Conservation (phyloP, 2,888 invertebrate species). For the Pseudanteris insignis region DNA sequence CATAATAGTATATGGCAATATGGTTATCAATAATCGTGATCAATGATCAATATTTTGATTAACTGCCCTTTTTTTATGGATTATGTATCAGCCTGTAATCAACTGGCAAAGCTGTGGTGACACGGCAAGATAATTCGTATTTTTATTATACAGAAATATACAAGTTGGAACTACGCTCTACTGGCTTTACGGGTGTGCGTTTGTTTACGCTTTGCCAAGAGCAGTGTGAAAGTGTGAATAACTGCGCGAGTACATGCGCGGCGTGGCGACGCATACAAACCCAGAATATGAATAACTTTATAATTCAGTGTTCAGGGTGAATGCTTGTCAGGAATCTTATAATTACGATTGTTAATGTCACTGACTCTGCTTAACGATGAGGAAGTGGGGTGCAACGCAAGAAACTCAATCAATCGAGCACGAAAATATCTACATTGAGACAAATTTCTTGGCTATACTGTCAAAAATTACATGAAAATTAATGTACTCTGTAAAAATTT, state of each 20-base stretch:
- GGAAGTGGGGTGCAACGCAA: too few relatives aligned
- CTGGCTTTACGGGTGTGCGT: constrained; percentile 59
- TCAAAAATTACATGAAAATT: too few relatives aligned
- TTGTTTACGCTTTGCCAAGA: constrained; percentile 36
- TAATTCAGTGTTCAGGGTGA: constrained; percentile 62
- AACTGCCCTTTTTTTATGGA: background rate
- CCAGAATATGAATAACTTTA: constrained; percentile 41
- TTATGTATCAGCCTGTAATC: constrained; percentile 16
- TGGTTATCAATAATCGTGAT: too few relatives aligned
- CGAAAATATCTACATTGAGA: too few relatives aligned
- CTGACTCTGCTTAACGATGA: constrained; percentile 9
- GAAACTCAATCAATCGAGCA: too few relatives aligned
- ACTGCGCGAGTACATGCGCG: constrained; percentile 24
- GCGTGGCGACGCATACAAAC: constrained; percentile 33
- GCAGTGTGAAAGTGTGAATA: constrained; percentile 34
- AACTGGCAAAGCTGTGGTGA: constrained; percentile 27
- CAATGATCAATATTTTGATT: too few relatives aligned
- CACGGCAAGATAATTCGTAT: constrained; percentile 33
- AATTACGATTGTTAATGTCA: constrained; percentile 21
- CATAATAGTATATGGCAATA: too few relatives aligned
- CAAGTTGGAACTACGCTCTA: constrained; percentile 65
- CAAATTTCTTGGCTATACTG: too few relatives aligned
- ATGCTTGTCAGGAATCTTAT: constrained; percentile 59
- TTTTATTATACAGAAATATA: constrained; percentile 56
- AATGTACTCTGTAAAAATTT: too few relatives aligned